Conservation (phyloP, 2,888 invertebrate genomes). For the Seladonia tumulorum region DNA sequence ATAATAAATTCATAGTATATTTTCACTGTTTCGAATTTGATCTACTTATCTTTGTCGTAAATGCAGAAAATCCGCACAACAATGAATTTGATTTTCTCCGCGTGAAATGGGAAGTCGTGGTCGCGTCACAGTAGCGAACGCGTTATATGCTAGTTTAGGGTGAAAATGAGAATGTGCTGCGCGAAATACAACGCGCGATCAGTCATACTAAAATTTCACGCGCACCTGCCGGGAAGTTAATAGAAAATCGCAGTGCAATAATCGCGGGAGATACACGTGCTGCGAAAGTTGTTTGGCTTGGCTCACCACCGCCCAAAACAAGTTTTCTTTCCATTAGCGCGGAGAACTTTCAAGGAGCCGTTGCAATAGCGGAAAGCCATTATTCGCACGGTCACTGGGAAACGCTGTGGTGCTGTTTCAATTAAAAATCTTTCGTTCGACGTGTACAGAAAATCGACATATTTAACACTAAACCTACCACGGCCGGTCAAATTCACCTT, state of each 20-base stretch:
- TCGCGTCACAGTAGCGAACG: background rate
- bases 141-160: background rate
- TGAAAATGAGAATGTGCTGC: background rate
- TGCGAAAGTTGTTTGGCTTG: conserved; percentile 7
- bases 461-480: background rate
- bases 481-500: no score
- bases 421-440: background rate
- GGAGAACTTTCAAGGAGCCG: conserved; percentile 4
- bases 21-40: background rate
- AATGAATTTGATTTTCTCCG: background rate
- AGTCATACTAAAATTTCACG: background rate
- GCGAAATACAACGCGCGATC: background rate
- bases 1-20: no score
- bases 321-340: conserved; percentile 3
- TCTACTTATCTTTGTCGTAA: background rate
- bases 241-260: background rate
- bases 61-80: background rate
- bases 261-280: background rate
- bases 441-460: background rate
- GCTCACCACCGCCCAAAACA: conserved; percentile 5
- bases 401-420: no score
- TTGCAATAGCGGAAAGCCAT: background rate
- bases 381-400: background rate
- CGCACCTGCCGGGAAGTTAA: background rate
- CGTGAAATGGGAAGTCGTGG: background rate